Percentiles rank a stretch among this genome's conserved stretches.
phyloP scores from a whole-genome alignment of 2,888 invertebrate species.

The Gymnoscelis rufifasciata region DNA sequence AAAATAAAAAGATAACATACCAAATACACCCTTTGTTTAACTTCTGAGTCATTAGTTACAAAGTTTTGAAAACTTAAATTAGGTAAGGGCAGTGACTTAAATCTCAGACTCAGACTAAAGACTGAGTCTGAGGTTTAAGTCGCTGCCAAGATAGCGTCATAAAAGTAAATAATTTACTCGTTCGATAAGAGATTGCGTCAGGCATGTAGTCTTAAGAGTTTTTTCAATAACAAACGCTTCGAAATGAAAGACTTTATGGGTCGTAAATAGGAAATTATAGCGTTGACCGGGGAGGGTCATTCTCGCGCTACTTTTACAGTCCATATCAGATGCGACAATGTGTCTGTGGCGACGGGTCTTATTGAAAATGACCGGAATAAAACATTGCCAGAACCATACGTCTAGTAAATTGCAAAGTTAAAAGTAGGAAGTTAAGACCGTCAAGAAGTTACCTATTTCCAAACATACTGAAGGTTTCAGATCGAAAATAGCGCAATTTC shows the following conservation, averaged over 20 bases:
- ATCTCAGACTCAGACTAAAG: no score
- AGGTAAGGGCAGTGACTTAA: not conserved
- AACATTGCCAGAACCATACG: not conserved
- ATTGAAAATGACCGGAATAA: not conserved
- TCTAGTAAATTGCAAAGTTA: not conserved
- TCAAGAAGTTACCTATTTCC: conserved; percentile 5
- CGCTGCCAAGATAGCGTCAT: conserved; percentile 4
- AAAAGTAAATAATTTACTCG: conserved; percentile 37
- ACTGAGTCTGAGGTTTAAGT: conserved; percentile 15
- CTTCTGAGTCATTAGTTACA: conserved; percentile 2
- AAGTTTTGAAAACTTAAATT: conserved; percentile 3
- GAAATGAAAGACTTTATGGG: conserved; percentile 63
- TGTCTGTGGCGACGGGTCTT: conserved; percentile 2
- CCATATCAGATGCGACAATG: conserved; percentile 35
- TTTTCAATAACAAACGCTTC: conserved; percentile 60
- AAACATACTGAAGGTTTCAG: conserved; percentile 15
- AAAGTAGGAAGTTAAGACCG: conserved; percentile 6
- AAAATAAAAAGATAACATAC: not conserved
- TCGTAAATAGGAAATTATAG: conserved; percentile 66
- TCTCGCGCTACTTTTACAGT: conserved; percentile 45
- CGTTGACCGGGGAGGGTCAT: conserved; percentile 44
- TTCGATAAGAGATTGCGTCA: conserved; percentile 39
- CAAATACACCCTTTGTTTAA: not conserved
- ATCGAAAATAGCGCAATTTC: conserved; percentile 17
- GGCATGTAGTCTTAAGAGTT: conserved; percentile 35